These are phyloP conservation scores for Chamaea fasciata DNA, from an alignment of 2,113 vertebrate genomes.

Conservation along the genomic window DNA sequence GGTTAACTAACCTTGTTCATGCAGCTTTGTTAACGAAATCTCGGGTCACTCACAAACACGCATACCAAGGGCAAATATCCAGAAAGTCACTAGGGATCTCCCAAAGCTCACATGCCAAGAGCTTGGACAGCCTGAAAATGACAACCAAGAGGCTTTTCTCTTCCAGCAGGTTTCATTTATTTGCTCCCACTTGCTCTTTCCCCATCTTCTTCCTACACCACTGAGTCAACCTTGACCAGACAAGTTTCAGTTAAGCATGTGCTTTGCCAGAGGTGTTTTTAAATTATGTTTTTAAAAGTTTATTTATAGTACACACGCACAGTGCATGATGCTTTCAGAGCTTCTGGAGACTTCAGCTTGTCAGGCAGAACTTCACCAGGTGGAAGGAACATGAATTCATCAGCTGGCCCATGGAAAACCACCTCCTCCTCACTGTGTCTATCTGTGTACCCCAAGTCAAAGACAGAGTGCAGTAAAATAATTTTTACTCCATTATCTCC, in stretches of 20 bases:
- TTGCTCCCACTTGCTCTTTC: constrained; percentile 38
- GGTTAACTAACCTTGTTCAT: neutral
- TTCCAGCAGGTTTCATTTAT: constrained; percentile 35
- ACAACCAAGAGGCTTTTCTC: constrained; percentile 28
- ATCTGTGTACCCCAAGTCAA: neutral
- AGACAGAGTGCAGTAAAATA: neutral
- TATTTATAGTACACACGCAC: constrained; percentile 39
- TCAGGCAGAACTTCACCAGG: neutral
- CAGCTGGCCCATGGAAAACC: neutral
- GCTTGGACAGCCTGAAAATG: neutral
- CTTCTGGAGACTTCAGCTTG: neutral
- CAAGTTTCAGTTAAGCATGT: constrained; percentile 38
- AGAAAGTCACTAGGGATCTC: neutral
- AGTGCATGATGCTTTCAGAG: neutral
- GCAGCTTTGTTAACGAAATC: neutral
- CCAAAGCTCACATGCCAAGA: neutral
- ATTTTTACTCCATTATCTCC: neutral
- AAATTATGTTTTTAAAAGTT: constrained; percentile 39
- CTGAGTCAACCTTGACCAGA: constrained; percentile 37
- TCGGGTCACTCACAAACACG: neutral
- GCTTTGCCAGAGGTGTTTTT: constrained; percentile 57
- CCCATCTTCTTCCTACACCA: constrained; percentile 43
- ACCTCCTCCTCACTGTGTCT: neutral
- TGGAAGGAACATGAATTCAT: neutral
- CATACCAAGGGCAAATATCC: neutral